These are phyloP conservation scores for Marmota monax DNA, from an alignment of 2,113 vertebrate species.

Conservation along the genomic window DNA sequence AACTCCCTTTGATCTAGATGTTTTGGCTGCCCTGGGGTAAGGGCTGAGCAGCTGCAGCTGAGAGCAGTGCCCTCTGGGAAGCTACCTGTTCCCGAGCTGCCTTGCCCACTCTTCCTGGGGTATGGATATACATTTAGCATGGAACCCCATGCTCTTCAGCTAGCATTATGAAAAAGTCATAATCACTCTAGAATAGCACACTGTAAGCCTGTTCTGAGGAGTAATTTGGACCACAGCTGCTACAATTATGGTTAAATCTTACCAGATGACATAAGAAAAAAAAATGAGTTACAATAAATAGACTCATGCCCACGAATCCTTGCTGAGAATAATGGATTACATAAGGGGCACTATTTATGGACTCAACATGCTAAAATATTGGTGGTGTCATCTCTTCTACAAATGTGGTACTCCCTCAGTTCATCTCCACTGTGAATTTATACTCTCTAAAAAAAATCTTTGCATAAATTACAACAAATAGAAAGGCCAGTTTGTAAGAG, in stretches of 20 bases:
- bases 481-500: constrained; percentile 41
- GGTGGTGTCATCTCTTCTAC: constrained; percentile 9
- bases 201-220: constrained; percentile 36
- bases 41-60: constrained; percentile 45
- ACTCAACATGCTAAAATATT: constrained; percentile 62
- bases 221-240: constrained; percentile 77
- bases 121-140: not conserved
- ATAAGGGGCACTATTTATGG: constrained; percentile 72
- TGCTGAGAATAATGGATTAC: constrained; percentile 76
- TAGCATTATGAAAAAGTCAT: not conserved
- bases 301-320: constrained; percentile 72
- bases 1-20: constrained; percentile 82
- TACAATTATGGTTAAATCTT: constrained; percentile 81
- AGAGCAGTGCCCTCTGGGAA: not conserved
- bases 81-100: not conserved
- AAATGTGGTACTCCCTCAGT: constrained; percentile 39
- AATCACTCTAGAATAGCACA: constrained; percentile 45
- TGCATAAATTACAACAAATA: not conserved
- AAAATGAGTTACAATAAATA: constrained; percentile 74
- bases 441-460: constrained; percentile 4
- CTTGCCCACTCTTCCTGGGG: not conserved
- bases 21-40: constrained; percentile 72
- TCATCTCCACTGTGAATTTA: constrained; percentile 9
- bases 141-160: not conserved
- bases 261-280: constrained; percentile 84